These are phyloP conservation scores for Gymnothorax javanicus DNA, from an alignment of 2,797 vertebrate species.

Conservation along the genomic window DNA sequence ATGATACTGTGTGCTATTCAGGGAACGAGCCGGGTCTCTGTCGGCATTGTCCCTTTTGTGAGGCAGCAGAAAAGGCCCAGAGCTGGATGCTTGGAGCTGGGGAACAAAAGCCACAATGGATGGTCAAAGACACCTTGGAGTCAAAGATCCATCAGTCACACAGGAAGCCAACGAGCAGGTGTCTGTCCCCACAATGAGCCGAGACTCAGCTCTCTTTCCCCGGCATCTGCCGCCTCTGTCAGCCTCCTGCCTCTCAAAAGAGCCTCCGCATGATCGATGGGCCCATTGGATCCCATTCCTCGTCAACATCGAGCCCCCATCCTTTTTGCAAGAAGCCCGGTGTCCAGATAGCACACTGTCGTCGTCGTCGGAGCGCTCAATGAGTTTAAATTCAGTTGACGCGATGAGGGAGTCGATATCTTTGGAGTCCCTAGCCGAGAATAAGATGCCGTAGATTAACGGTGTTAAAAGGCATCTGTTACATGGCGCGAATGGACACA, in stretches of 20 bases:
- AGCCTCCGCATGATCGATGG: constrained; percentile 57
- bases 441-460: constrained; percentile 17
- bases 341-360: constrained; percentile 24
- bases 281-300: constrained; percentile 52
- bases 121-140: constrained; percentile 74
- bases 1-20: constrained; percentile 56
- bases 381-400: constrained; percentile 33
- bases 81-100: constrained; percentile 63
- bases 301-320: constrained; percentile 52
- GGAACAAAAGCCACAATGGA: constrained; percentile 70
- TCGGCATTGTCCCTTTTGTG: constrained; percentile 67
- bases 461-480: constrained; percentile 25
- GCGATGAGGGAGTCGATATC: constrained; percentile 36
- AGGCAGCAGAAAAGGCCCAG: constrained; percentile 51
- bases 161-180: constrained; percentile 71
- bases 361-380: constrained; percentile 52
- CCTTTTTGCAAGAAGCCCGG: constrained; percentile 34
- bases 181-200: constrained; percentile 68
- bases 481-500: not conserved
- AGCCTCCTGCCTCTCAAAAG: constrained; percentile 57
- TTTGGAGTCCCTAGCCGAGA: constrained; percentile 19
- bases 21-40: constrained; percentile 60
- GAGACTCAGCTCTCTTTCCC: constrained; percentile 49
- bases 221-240: constrained; percentile 58
- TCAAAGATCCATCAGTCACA: constrained; percentile 72